Evolutionary conservation across 35 echinoderm and acorn worm species (phyloP), one percentile per base, ranked within the genome.

Genomic region (Eucidaris tribuloides): DNA sequence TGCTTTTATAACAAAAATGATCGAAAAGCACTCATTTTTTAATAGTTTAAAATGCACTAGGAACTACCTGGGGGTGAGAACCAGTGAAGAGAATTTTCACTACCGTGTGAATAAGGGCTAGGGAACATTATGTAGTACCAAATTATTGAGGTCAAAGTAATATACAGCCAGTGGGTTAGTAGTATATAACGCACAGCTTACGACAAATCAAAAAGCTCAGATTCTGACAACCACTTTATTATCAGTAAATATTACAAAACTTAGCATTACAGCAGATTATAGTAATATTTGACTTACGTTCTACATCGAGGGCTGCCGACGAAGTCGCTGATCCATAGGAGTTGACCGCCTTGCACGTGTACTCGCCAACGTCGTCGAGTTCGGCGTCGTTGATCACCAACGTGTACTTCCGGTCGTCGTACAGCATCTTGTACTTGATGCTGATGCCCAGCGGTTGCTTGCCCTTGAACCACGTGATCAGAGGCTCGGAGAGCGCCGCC

Each of bases 361-460:
- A 99, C 49, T 83, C 63, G 14, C 78, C 83, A 27, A 93, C 83
- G 33, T 99, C 94, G 76, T 97, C 96, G 65, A 99, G 82, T 23
- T 99, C 83, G 15, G 87, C 71, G 77, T 99, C 87, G 9, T 99
- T 76, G 42, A 99, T 83, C 4, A 99, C 91, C 30, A 99, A 74
- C n/a, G 96, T 93, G 80, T 93, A 99, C n/a, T 86, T 90, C 5
- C 87, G 86, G 52, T 99, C 87, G n/a, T 99, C 96, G 35, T 99
- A 99, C 62, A 99, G 82, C 90, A 99, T 99, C 83, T 92, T 92
- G 87, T 99, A 99, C 70, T 99, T 99, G 79, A 93, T 79, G 54
- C 90, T 84, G 63, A 93, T 93, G 15, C 43, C 42, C 4, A 99
- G 57, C 11, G 86, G 61, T 42, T 86, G 44, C 37, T 81, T 82